Evolutionary conservation across 2,797 vertebrate species (phyloP), one percentile per base, ranked within the genome.

Genomic region (Cetoscarus ocellatus): DNA sequence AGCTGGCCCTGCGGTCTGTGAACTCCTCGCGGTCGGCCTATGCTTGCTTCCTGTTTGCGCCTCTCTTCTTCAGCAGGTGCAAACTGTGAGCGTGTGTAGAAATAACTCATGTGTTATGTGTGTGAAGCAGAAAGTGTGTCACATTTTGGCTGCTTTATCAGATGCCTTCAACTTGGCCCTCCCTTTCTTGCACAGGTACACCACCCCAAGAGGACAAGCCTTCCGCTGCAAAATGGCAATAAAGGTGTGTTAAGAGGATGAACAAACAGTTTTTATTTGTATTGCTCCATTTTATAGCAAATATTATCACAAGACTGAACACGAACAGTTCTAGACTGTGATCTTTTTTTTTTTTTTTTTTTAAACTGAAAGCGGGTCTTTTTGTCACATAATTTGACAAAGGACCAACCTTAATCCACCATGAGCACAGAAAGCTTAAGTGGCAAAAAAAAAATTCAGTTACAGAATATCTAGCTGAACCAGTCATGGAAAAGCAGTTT

Each of bases 1-100:
- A 98, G 97, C 90, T 98, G 59, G 95, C 96, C 15, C 91, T 98
- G 57, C 94, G 97, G 47, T 93, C 97, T 0, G 96, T 98, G 51
- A 99, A 97, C 91, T 96, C 96, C 1, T 97, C 97, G 18, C 96
- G 96, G 40, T 99, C 97, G 0, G 98, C 97, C 43, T 99, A 97
- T 34, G 97, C 96, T 73, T 96, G 95, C 69, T 98, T 99, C 91
- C 95, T 96, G 74, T 96, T 99, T 36, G 89, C 94, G 5, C 96
- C 96, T 0, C 96, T 97, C 55, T 98, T 97, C 93, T 99, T 98
- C 88, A 96, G 96, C 93, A 95, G 91, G 63, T 99, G 96, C 78
- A 83, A 50, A 44, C 4, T 66, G 52, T 67, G 40, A 59, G 64
- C 19, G 8, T 74, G 43, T 63, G 51, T 61, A 10, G 40, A 38